Evolutionary conservation across 2,797 vertebrate genomes (phyloP).

Genomic region (Taenioides sp.): DNA sequence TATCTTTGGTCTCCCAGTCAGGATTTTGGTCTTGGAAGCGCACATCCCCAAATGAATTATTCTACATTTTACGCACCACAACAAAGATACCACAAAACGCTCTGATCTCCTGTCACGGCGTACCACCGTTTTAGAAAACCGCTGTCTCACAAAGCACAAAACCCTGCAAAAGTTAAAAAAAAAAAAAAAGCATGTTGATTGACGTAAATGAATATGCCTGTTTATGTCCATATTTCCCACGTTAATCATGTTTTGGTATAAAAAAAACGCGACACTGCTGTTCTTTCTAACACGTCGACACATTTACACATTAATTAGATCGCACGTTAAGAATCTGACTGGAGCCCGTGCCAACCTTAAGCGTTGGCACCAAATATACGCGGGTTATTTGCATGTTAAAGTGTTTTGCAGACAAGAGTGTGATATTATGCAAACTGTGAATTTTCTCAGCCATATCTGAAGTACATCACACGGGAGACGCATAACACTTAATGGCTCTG

Average conservation of each 20-base stretch:
- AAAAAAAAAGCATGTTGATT: constrained; percentile 18
- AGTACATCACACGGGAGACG: constrained; percentile 7
- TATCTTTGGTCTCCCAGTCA: background rate
- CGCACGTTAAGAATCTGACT: constrained; percentile 12
- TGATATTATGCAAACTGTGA: constrained; percentile 33
- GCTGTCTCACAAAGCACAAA: constrained; percentile 6
- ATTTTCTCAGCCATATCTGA: constrained; percentile 22
- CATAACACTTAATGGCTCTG: constrained; percentile 17
- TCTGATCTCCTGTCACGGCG: constrained; percentile 10
- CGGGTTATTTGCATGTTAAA: constrained; percentile 6
- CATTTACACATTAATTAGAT: constrained; percentile 29
- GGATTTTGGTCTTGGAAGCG: constrained; percentile 4
- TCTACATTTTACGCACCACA: constrained; percentile 18
- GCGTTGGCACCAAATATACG: constrained; percentile 9
- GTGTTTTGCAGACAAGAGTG: constrained; percentile 16
- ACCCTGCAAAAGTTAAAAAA: background rate
- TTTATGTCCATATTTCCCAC: constrained; percentile 15
- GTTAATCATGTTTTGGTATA: constrained; percentile 18
- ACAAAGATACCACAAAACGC: constrained; percentile 25
- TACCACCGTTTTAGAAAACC: constrained; percentile 7
- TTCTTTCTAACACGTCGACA: constrained; percentile 26
- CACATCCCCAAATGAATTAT: background rate
- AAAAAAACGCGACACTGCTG: constrained; percentile 26
- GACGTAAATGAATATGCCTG: background rate
- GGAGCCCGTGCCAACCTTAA: constrained; percentile 26